Evolutionary conservation across 2,797 vertebrate species (phyloP), one percentile per base, ranked within the genome.

Genomic region (Philypnodon macrostomus): DNA sequence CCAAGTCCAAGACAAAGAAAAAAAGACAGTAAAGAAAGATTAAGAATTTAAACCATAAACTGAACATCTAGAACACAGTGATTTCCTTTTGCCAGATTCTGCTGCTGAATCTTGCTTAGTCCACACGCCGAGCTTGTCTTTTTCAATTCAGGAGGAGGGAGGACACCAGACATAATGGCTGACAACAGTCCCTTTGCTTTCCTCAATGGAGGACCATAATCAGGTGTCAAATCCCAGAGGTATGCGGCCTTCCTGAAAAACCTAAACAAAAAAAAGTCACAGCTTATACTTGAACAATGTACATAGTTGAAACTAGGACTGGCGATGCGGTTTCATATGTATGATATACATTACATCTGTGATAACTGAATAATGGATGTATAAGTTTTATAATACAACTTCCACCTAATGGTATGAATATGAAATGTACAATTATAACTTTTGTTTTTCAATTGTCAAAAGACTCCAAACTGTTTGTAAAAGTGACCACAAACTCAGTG

Each of bases 171-270:
- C 17, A 32, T 16, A 11, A 23, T 14, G 18, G 18, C 44, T 33
- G 44, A 33, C 3, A n/a, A 13, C 4, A 4, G 30, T 47, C 45
- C 31, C 23, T 8, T 19, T n/a, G 29, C n/a, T 46, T 23, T 34
- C 45, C 21, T 19, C 24, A 19, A 35, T 11, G 19, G 19, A 47
- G 19, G 45, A 47, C 45, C 30, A 14, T 7, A 7, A 34, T 33
- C n/a, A 47, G 45, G 31, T 21, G 45, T 23, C 31, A 23, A 24
- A 24, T 34, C 31, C n/a, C 4, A 5, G 45, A 47, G 13, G 45
- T 15, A 32, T 12, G 16, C 4, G 19, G 31, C 18, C 19, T 24
- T 47, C 45, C 31, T 35, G 31, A 34, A 15, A 15, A 47, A 35
- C 13, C 45, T 47, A 34, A 8, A 33, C 13, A 4, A 17, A 5